Evolutionary conservation across 2,797 vertebrate genomes (phyloP), one percentile per base, ranked within the genome.

Genomic region (Lacerta bilineata): DNA sequence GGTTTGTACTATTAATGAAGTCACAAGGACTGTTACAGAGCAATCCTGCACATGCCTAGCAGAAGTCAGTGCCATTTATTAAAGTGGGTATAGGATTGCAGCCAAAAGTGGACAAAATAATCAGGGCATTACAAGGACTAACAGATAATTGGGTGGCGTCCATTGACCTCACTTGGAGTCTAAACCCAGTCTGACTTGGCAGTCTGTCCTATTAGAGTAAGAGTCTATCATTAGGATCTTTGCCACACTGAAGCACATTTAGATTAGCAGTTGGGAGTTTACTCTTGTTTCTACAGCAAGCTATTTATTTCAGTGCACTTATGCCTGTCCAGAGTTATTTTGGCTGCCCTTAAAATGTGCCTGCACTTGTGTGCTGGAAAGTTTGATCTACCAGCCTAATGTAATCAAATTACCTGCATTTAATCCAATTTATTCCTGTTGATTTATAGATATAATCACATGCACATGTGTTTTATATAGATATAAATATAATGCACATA

Each of bases 141-240:
- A 61, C 46, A 59, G n/a, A 72, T 59, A 39, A 74, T 5, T 74
- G 69, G n/a, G 23, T 68, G 41, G 43, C 33, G 68, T 88, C 39
- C 39, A 41, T 76, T 64, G 50, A 46, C 33, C 87, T 72, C 50
- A 80, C 50, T 64, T 23, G 55, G 41, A 18, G 20, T 17, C 46
- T 82, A 87, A 76, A 82, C 66, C 55, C 59, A 82, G 66, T 68
- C 72, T 77, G 43, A 39, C 33, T 84, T 83, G 75, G 61, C 81
- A 83, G 33, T 7, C 11, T 80, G 33, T 72, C 46, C 72, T 64
- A 89, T 80, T 55, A 4, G 2, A 78, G 39, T 85, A 84, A 89
- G 29, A 50, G 72, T 80, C 82, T 84, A 85, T 89, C 59, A 84
- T 85, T 85, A 85, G 87, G 23, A 89, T 74, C 55, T 79, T 85